Percentiles rank a stretch among this genome's conserved stretches.
phyloP scores from a whole-genome alignment of 2,113 vertebrate species.

The Perca schrenkii region DNA sequence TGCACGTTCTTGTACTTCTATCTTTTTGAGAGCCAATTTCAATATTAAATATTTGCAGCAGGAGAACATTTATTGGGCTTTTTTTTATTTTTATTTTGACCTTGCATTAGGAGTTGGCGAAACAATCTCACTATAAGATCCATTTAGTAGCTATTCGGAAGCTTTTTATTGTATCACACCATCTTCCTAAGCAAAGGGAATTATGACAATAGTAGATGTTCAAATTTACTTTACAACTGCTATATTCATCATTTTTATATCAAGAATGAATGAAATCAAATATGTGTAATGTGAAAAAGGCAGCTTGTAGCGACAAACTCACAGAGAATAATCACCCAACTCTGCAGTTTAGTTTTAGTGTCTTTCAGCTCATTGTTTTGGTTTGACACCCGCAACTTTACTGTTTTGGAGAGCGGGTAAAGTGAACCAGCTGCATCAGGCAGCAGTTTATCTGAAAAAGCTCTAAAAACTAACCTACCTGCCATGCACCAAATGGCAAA shows the following conservation, averaged over 20 bases:
- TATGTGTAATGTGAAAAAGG: not conserved
- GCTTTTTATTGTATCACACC: not conserved
- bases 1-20: slow-evolving; percentile 8
- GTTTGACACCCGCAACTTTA: not conserved
- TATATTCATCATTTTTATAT: not conserved
- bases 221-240: not conserved
- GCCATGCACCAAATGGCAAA: not conserved
- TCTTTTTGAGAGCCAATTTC: not conserved
- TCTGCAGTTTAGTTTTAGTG: no score
- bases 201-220: not conserved
- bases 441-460: not conserved
- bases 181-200: not conserved
- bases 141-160: not conserved
- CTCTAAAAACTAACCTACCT: not conserved
- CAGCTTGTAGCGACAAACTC: no score
- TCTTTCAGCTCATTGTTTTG: not conserved
- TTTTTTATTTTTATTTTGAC: not conserved
- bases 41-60: not conserved
- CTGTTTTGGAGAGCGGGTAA: not conserved
- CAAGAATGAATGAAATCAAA: not conserved
- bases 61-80: not conserved
- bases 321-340: no score
- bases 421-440: not conserved
- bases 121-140: not conserved
- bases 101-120: not conserved